A percentile compares a stretch with the other conserved stretches of the same genome.
These are phyloP conservation scores for Radopholus similis DNA, from an alignment of 1,140 invertebrate genomes.

Conservation along the genomic window DNA sequence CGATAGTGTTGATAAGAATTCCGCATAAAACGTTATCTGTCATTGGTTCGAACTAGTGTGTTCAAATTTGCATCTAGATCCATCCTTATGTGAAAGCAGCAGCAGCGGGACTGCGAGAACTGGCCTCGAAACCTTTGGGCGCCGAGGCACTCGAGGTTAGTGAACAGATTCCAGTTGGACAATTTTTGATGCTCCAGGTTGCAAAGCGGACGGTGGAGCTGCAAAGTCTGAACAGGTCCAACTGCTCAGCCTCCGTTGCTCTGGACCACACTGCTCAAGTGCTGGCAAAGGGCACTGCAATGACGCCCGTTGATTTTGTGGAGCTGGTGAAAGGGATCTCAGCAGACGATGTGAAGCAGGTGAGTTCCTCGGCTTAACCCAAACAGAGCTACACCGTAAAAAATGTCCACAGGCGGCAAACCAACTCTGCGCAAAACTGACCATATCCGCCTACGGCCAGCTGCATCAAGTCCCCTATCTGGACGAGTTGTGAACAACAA, in stretches of 20 bases:
- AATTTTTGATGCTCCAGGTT: not conserved
- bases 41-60: no score
- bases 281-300: conserved; percentile 36
- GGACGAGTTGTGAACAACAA: conserved; percentile 52
- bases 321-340: conserved; percentile 36
- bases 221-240: conserved; percentile 34
- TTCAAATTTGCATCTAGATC: conserved; percentile 7
- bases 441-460: conserved; percentile 50
- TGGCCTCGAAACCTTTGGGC: conserved; percentile 16
- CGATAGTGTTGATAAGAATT: no score
- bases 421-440: conserved; percentile 48
- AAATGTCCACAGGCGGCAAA: conserved; percentile 44
- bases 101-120: conserved; percentile 32
- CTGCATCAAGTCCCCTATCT: conserved; percentile 53
- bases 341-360: conserved; percentile 53
- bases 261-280: conserved; percentile 46
- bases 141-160: conserved; percentile 12
- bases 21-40: not conserved
- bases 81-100: conserved; percentile 41
- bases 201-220: conserved; percentile 9
- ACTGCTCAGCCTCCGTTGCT: conserved; percentile 35
- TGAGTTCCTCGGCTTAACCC: not conserved
- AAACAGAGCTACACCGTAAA: not conserved
- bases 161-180: not conserved
- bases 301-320: conserved; percentile 44